Percentiles rank a stretch among this genome's conserved stretches.
Evolutionary conservation across 2,113 vertebrate species (phyloP).

Genomic region (Carassius carassius): DNA sequence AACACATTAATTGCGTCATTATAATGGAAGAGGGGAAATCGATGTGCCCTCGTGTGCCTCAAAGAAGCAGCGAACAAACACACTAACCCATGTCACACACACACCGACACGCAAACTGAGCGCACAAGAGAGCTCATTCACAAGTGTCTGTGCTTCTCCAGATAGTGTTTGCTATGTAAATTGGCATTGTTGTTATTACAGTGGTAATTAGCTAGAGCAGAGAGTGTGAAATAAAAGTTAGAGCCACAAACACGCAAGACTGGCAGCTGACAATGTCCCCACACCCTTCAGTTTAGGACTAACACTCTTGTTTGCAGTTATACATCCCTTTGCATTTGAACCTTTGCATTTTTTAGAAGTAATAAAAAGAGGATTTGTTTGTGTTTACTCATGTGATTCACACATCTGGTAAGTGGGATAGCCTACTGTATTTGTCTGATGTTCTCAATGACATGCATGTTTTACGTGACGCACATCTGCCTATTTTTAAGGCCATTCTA

Average conservation of each 20-base stretch:
- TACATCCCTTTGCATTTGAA: not conserved
- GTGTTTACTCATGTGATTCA: not conserved
- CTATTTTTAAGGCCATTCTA: not conserved
- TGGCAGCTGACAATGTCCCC: conserved; percentile 63
- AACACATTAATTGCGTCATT: conserved; percentile 77
- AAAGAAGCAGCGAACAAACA: conserved; percentile 25
- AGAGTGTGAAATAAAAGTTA: conserved; percentile 67
- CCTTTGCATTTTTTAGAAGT: not conserved
- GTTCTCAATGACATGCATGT: not conserved
- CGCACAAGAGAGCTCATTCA: conserved; percentile 7
- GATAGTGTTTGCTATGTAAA: conserved; percentile 64
- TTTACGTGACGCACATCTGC: not conserved
- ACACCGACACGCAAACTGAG: not conserved
- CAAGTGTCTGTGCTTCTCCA: conserved; percentile 59
- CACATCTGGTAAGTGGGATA: not conserved
- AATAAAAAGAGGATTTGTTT: not conserved
- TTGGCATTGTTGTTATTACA: conserved; percentile 71
- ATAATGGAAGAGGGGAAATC: conserved; percentile 49
- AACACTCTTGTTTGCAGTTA: not conserved
- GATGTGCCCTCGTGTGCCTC: conserved; percentile 26
- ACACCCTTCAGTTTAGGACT: conserved; percentile 42
- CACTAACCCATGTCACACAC: conserved; percentile 24
- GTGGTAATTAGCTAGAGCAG: conserved; percentile 71
- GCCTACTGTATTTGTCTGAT: not conserved
- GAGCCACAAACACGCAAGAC: conserved; percentile 48